A percentile compares a stretch with the other conserved stretches of the same genome.
These are phyloP conservation scores for Trichogramma evanescens DNA, from an alignment of 2,888 invertebrate species.

Conservation along the genomic window DNA sequence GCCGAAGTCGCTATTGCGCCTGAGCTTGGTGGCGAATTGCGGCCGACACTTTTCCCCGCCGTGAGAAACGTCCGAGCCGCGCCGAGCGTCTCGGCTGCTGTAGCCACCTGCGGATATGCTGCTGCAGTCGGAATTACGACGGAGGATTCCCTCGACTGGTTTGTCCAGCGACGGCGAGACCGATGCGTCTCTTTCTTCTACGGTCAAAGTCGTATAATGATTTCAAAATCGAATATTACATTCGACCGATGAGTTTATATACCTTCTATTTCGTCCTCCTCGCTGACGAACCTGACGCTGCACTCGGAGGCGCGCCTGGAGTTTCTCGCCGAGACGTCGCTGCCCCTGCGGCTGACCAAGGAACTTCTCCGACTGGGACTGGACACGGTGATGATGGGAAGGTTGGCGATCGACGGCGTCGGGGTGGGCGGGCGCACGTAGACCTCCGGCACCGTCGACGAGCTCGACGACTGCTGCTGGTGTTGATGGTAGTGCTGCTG, in stretches of 20 bases:
- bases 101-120: slow-evolving; percentile 28
- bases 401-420: slow-evolving; percentile 37
- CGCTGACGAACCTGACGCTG: slow-evolving; percentile 38
- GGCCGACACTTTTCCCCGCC: slow-evolving; percentile 40
- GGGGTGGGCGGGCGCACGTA: slow-evolving; percentile 44
- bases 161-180: slow-evolving; percentile 6
- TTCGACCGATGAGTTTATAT: not conserved
- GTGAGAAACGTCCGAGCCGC: slow-evolving; percentile 38
- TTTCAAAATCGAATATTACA: not conserved
- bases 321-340: slow-evolving; percentile 26
- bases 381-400: slow-evolving; percentile 42
- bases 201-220: no score
- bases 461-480: slow-evolving; percentile 19
- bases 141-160: slow-evolving; percentile 28
- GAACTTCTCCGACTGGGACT: slow-evolving; percentile 42
- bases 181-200: not conserved
- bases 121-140: slow-evolving; percentile 37
- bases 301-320: slow-evolving; percentile 40
- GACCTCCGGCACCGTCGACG: slow-evolving; percentile 42
- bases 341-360: slow-evolving; percentile 36
- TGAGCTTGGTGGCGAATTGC: slow-evolving; percentile 41
- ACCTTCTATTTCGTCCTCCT: slow-evolving; percentile 24
- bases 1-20: slow-evolving; percentile 43
- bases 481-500: not conserved
- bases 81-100: slow-evolving; percentile 36